phyloP scores from a whole-genome alignment of 1,140 invertebrate species.

The Aphelenchoides avenae region DNA sequence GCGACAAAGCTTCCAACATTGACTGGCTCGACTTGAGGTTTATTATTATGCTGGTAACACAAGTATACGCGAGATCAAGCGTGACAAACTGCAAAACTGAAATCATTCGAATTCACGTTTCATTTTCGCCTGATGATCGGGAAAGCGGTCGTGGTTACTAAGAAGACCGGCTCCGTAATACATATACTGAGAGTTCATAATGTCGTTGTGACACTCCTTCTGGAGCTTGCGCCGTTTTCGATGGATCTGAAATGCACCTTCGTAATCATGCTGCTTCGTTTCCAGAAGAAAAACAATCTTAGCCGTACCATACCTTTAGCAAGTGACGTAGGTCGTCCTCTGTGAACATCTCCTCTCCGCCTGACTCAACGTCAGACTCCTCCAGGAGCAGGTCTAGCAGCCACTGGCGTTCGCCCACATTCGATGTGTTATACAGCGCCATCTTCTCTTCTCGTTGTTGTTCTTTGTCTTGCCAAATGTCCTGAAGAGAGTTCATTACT shows the following conservation, averaged over 20 bases:
- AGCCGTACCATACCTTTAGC: conserved; percentile 19
- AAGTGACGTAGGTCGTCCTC: conserved; percentile 36
- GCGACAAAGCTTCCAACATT: no score
- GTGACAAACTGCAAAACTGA: no score
- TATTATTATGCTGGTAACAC: background rate
- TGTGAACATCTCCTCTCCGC: conserved; percentile 40
- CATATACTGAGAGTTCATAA: conserved; percentile 45
- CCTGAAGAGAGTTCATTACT: conserved; percentile 19
- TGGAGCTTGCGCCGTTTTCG: conserved; percentile 36
- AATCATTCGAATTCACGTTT: no score
- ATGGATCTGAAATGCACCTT: conserved; percentile 35
- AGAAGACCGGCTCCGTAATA: conserved; percentile 49
- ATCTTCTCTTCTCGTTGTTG: conserved; percentile 34
- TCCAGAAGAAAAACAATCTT: background rate
- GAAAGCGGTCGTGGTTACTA: conserved; percentile 35
- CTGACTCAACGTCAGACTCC: conserved; percentile 49
- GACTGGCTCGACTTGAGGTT: no score
- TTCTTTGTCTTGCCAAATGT: conserved; percentile 34
- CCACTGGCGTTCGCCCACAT: conserved; percentile 37
- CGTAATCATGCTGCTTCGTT: conserved; percentile 3
- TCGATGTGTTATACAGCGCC: conserved; percentile 33
- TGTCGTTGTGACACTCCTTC: conserved; percentile 42
- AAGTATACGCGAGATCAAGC: background rate
- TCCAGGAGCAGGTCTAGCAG: conserved; percentile 43
- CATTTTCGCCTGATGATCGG: conserved; percentile 35